phyloP scores from a whole-genome alignment of 2,888 invertebrate genomes.

The Apamea sordens region DNA sequence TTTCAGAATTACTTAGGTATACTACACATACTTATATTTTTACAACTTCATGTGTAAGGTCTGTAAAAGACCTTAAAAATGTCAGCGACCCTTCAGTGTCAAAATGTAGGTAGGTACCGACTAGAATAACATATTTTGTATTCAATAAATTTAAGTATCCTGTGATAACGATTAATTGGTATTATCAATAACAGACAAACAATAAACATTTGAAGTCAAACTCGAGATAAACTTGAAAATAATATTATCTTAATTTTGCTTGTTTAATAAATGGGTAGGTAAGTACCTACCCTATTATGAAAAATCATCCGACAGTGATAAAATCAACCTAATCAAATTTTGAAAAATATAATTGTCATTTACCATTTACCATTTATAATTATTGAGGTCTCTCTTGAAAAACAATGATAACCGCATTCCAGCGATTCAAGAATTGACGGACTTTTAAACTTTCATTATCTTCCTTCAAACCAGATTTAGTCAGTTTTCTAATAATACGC shows the following conservation, averaged over 20 bases:
- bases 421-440: neutral
- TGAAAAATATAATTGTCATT: neutral
- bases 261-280: neutral
- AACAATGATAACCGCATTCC: neutral
- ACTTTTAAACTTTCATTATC: neutral
- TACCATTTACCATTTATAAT: no score
- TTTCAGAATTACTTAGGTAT: no score
- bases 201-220: constrained; percentile 17
- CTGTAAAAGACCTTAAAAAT: constrained; percentile 1
- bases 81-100: constrained; percentile 19
- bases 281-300: no score
- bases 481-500: neutral
- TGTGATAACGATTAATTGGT: constrained; percentile 19
- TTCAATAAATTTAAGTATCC: neutral
- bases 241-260: neutral
- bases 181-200: constrained; percentile 7
- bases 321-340: neutral
- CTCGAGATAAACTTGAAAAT: constrained; percentile 29
- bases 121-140: neutral
- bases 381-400: neutral
- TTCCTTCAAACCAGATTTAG: neutral
- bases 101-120: neutral
- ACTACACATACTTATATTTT: neutral
- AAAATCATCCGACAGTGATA: constrained; percentile 1
- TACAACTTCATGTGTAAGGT: constrained; percentile 7